A percentile compares a stretch with the other conserved stretches of the same genome.
Conservation (phyloP, 2,797 vertebrate genomes). For the Sorex maritimensis region DNA sequence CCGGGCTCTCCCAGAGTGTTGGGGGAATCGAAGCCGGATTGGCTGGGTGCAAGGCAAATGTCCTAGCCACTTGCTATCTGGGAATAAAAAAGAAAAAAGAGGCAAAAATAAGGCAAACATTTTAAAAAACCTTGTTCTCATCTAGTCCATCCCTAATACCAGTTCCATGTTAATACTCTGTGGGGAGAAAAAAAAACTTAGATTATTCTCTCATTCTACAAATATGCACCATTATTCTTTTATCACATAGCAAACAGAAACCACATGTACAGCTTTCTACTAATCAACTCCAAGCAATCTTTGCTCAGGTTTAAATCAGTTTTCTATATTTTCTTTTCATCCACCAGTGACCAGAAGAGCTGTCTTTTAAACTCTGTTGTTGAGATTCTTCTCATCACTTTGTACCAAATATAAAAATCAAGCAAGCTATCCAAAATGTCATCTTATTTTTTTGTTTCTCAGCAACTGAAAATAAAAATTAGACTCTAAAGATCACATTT, state of each 20-base stretch:
- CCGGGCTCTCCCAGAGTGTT: too few species aligned
- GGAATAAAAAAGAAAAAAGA: not conserved
- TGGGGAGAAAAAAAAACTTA: not conserved
- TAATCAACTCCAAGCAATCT: not conserved
- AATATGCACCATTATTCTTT: not conserved
- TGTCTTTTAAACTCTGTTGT: not conserved
- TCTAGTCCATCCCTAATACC: not conserved
- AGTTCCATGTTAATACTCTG: not conserved
- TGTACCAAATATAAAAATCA: not conserved
- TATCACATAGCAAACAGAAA: not conserved
- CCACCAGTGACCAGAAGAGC: not conserved
- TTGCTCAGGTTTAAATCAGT: not conserved
- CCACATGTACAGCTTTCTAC: not conserved
- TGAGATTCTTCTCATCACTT: not conserved
- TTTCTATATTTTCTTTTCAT: not conserved
- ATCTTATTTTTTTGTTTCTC: slow-evolving; percentile 8
- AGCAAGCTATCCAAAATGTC: not conserved
- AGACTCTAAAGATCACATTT: not conserved
- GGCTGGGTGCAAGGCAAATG: too few species aligned
- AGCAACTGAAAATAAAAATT: not conserved
- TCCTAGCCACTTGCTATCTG: too few species aligned
- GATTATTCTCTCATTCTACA: not conserved
- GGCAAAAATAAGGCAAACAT: too few species aligned
- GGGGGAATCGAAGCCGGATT: too few species aligned
- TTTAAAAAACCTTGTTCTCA: not conserved